phyloP scores from a whole-genome alignment of 2,888 invertebrate species.

The Hemistola chrysoprasaria region DNA sequence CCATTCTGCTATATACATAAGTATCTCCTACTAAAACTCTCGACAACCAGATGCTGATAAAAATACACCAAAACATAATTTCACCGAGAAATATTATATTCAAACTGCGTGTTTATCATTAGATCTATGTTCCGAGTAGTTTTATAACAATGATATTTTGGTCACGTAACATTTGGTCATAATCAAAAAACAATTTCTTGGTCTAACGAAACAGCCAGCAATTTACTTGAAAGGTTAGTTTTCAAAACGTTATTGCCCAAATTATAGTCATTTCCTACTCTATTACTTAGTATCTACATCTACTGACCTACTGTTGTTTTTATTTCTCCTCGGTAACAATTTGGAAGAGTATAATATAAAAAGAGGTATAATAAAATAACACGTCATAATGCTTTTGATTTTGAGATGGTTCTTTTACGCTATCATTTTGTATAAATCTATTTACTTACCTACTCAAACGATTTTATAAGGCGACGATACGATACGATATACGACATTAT shows the following conservation, averaged over 20 bases:
- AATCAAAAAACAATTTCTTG: constrained; percentile 41
- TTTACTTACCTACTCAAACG: too few relatives aligned
- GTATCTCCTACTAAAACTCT: constrained; percentile 11
- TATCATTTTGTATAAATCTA: constrained; percentile 18
- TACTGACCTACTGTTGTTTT: too few relatives aligned
- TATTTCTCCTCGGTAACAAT: too few relatives aligned
- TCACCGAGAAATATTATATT: constrained; percentile 60
- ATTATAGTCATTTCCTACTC: constrained; percentile 30
- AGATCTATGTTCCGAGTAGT: constrained; percentile 44
- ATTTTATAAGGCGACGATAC: too few relatives aligned
- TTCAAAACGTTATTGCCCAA: constrained; percentile 30
- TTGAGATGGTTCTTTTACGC: constrained; percentile 25
- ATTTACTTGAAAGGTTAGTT: constrained; percentile 40
- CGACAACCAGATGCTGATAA: constrained; percentile 31
- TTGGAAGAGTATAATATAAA: too few relatives aligned
- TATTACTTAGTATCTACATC: too few relatives aligned
- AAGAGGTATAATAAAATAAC: too few relatives aligned
- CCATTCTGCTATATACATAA: neutral
- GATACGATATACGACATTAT: too few relatives aligned
- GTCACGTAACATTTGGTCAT: constrained; percentile 54
- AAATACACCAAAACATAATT: constrained; percentile 38
- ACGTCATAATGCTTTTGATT: too few relatives aligned
- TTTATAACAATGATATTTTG: constrained; percentile 44
- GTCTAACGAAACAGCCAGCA: constrained; percentile 25
- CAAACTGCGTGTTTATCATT: constrained; percentile 61